Conservation (phyloP, 2,888 invertebrate species). For the Watsonalla cultraria region DNA sequence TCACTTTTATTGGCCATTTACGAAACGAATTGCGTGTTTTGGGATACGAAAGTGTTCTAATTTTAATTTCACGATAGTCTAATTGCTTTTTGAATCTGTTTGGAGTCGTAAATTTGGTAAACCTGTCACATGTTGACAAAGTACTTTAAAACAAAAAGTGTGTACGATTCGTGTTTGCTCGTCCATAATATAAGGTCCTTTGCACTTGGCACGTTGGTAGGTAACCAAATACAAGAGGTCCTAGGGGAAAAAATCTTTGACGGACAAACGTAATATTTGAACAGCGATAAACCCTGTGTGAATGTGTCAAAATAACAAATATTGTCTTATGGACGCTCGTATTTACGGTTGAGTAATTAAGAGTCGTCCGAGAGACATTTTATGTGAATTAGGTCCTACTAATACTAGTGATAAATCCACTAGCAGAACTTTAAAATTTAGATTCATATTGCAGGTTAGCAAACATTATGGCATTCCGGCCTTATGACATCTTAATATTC, state of each 20-base stretch:
- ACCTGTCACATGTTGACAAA: slow-evolving; percentile 33
- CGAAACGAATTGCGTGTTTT: too few species aligned
- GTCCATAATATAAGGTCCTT: slow-evolving; percentile 63
- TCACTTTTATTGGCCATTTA: too few species aligned
- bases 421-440: too few species aligned
- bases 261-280: slow-evolving; percentile 71
- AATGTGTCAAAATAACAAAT: slow-evolving; percentile 78
- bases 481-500: too few species aligned
- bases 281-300: slow-evolving; percentile 73
- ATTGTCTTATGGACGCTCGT: slow-evolving; percentile 61
- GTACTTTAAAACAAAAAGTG: slow-evolving; percentile 50
- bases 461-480: too few species aligned
- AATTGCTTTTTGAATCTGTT: too few species aligned
- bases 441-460: too few species aligned
- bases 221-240: slow-evolving; percentile 67
- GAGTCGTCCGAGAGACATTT: slow-evolving; percentile 23
- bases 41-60: slow-evolving; percentile 8
- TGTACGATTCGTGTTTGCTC: slow-evolving; percentile 60
- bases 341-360: slow-evolving; percentile 55
- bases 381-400: slow-evolving; percentile 3
- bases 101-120: slow-evolving; percentile 36
- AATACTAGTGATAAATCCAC: too few species aligned
- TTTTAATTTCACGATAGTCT: slow-evolving; percentile 36
- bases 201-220: slow-evolving; percentile 74
- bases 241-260: slow-evolving; percentile 62